Evolutionary conservation across 2,113 vertebrate genomes (phyloP).

Genomic region (Columba livia): DNA sequence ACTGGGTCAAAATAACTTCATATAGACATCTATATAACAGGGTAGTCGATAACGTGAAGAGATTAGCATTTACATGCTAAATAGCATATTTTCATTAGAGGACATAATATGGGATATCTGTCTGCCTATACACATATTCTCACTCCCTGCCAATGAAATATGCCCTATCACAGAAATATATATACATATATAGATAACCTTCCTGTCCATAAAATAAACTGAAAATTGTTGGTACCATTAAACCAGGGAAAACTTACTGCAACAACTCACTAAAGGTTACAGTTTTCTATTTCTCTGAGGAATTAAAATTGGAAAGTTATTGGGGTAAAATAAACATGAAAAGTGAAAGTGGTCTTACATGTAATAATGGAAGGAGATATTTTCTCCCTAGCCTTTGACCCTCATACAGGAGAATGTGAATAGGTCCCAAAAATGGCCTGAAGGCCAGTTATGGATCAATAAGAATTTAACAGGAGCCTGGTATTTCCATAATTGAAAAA

Average conservation of each 20-base stretch:
- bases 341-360: not conserved
- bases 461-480: not conserved
- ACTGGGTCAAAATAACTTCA: not conserved
- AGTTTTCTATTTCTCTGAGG: not conserved
- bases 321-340: not conserved
- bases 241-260: not conserved
- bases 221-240: not conserved
- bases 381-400: not conserved
- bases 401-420: not conserved
- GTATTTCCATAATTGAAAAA: not conserved
- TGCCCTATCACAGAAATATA: not conserved
- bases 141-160: not conserved
- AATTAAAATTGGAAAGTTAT: not conserved
- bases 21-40: not conserved
- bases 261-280: not conserved
- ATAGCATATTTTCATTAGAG: not conserved
- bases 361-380: not conserved
- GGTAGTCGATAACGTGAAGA: not conserved
- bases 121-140: not conserved
- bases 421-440: not conserved
- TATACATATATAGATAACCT: rapidly evolving
- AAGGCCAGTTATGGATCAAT: not conserved
- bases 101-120: not conserved
- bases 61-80: not conserved
- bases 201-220: not conserved